Evolutionary conservation across 2,888 invertebrate species (phyloP).

Genomic region (Pycnomerus fuliginosus): DNA sequence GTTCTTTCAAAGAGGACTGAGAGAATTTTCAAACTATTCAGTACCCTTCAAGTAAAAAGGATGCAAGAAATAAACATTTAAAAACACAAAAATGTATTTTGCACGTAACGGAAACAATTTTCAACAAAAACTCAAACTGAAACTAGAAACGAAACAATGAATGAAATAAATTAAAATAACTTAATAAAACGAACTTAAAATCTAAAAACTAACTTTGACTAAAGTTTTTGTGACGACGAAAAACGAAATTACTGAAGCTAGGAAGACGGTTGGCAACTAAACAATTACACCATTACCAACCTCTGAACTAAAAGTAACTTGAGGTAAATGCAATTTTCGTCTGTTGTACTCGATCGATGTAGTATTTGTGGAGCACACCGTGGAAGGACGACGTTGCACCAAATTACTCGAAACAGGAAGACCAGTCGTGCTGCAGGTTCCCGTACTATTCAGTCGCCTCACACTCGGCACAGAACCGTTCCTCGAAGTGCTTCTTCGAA

Average conservation of each 20-base stretch:
- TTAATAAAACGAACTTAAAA: constrained; percentile 45
- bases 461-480: constrained; percentile 50
- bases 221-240: constrained; percentile 12
- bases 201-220: constrained; percentile 4
- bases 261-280: constrained; percentile 44
- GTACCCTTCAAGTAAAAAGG: constrained; percentile 6
- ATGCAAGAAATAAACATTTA: constrained; percentile 12
- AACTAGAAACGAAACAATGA: constrained; percentile 50
- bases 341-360: constrained; percentile 53
- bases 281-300: constrained; percentile 88
- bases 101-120: constrained; percentile 27
- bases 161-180: constrained; percentile 61
- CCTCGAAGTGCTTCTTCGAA: constrained; percentile 59
- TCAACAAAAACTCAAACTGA: constrained; percentile 24
- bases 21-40: too few species aligned
- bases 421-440: constrained; percentile 31
- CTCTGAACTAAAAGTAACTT: constrained; percentile 87
- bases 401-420: constrained; percentile 35
- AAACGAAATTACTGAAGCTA: background rate
- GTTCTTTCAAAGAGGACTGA: too few species aligned
- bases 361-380: constrained; percentile 70
- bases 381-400: constrained; percentile 60
- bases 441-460: constrained; percentile 30
- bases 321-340: constrained; percentile 71
- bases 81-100: constrained; percentile 28